Percentiles rank a stretch among this genome's conserved stretches.
Evolutionary conservation across 2,888 invertebrate genomes (phyloP).

Genomic region (Cerceris rybyensis): DNA sequence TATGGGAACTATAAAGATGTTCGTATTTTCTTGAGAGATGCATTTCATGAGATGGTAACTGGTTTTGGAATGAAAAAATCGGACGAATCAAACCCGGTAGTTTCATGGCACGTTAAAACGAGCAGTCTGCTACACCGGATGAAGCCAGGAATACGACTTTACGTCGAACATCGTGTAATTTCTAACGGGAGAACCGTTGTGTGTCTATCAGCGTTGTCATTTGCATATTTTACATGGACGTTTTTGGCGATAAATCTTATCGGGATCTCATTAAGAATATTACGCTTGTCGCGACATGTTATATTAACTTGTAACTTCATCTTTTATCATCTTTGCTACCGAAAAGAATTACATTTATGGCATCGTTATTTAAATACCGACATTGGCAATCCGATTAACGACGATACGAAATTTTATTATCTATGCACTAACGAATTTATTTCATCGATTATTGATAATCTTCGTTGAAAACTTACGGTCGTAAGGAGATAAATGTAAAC

Average conservation of each 20-base stretch:
- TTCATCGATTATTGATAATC: no score
- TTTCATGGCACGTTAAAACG: constrained; percentile 9
- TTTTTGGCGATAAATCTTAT: neutral
- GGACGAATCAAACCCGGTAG: constrained; percentile 7
- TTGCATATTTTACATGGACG: neutral
- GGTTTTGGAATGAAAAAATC: constrained; percentile 7
- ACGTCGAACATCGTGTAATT: neutral
- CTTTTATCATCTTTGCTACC: neutral
- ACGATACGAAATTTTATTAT: no score
- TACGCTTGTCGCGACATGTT: neutral
- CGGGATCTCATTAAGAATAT: neutral
- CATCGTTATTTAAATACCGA: no score
- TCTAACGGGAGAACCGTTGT: neutral
- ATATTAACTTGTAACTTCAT: neutral
- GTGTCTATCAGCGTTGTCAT: neutral
- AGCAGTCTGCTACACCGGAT: neutral
- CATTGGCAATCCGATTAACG: no score
- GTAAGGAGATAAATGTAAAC: no score
- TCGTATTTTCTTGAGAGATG: neutral
- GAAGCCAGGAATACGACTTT: neutral
- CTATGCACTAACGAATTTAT: no score
- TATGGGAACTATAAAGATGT: neutral
- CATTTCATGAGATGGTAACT: neutral
- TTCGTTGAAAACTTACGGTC: no score
- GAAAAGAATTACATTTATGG: neutral